These are phyloP conservation scores for Atta colombica DNA, from an alignment of 1,140 invertebrate species.

Conservation along the genomic window DNA sequence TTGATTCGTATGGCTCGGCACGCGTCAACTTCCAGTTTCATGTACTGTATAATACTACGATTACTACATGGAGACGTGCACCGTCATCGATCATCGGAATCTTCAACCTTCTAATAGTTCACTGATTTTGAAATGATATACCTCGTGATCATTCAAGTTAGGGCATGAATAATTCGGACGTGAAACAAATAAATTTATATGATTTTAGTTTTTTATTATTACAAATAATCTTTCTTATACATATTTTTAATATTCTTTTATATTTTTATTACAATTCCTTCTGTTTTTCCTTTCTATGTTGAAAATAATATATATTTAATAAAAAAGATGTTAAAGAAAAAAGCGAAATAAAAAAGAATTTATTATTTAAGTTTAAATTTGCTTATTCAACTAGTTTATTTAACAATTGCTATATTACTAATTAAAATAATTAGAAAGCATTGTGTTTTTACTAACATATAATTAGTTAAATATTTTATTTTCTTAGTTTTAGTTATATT, in stretches of 20 bases:
- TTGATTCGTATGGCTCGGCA: slow-evolving; percentile 65
- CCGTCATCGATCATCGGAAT: slow-evolving; percentile 66
- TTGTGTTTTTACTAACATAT: neutral
- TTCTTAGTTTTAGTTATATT: neutral
- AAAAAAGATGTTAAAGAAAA: neutral
- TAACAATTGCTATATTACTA: slow-evolving; percentile 20
- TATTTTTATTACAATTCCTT: neutral
- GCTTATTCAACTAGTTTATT: neutral
- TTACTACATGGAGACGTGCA: slow-evolving; percentile 9
- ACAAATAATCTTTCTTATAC: neutral
- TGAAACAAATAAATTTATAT: slow-evolving; percentile 17
- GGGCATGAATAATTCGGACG: neutral
- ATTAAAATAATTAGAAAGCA: neutral
- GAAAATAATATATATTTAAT: neutral
- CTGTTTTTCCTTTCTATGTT: neutral
- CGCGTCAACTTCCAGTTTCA: slow-evolving; percentile 65
- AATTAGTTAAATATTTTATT: slow-evolving; percentile 3
- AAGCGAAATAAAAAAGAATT: neutral
- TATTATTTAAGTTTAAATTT: slow-evolving; percentile 17
- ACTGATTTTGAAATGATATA: slow-evolving; percentile 27
- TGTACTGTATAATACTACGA: slow-evolving; percentile 51
- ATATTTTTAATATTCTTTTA: neutral
- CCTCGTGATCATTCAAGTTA: neutral
- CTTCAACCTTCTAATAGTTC: slow-evolving; percentile 19
- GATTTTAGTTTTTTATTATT: neutral